Percentiles rank a stretch among this genome's conserved stretches.
These are phyloP conservation scores for Limenitis camilla DNA, from an alignment of 2,888 invertebrate species.

Conservation along the genomic window DNA sequence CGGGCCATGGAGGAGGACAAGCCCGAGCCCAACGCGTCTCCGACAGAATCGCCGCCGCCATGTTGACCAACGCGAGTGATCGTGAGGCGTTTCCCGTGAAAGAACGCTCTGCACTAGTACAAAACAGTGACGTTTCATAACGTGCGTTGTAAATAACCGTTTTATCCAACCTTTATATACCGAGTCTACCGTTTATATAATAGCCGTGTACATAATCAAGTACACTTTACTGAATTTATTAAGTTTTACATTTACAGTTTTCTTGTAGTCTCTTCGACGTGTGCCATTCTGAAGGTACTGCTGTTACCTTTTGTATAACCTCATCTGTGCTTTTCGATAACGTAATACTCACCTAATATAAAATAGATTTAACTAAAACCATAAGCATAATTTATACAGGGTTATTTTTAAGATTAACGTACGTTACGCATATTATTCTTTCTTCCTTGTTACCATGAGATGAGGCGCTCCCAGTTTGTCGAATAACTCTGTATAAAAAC, in stretches of 20 bases:
- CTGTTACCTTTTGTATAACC: constrained; percentile 63
- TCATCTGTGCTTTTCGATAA: constrained; percentile 66
- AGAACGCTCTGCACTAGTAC: constrained; percentile 58
- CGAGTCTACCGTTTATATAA: constrained; percentile 5
- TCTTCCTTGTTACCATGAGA: constrained; percentile 13
- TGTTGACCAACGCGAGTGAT: constrained; percentile 64
- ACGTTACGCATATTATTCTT: constrained; percentile 20
- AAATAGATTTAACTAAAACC: constrained; percentile 60
- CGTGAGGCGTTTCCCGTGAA: constrained; percentile 43
- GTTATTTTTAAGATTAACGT: constrained; percentile 62
- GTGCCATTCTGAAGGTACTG: constrained; percentile 67
- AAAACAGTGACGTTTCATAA: constrained; percentile 34
- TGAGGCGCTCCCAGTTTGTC: background rate
- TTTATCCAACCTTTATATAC: constrained; percentile 13
- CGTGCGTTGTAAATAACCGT: constrained; percentile 37
- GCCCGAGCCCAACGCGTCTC: constrained; percentile 31
- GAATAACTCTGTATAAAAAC: constrained; percentile 71
- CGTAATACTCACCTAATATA: constrained; percentile 65
- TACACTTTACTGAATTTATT: constrained; percentile 60
- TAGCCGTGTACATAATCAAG: constrained; percentile 61
- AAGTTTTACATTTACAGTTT: constrained; percentile 47
- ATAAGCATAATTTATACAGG: constrained; percentile 74
- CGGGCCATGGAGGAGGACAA: constrained; percentile 26
- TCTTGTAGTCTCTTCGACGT: constrained; percentile 54
- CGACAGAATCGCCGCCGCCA: constrained; percentile 39